A percentile compares a stretch with the other conserved stretches of the same genome.
Evolutionary conservation across 1,140 invertebrate species (phyloP).

Genomic region (Paraescarpia echinospica): DNA sequence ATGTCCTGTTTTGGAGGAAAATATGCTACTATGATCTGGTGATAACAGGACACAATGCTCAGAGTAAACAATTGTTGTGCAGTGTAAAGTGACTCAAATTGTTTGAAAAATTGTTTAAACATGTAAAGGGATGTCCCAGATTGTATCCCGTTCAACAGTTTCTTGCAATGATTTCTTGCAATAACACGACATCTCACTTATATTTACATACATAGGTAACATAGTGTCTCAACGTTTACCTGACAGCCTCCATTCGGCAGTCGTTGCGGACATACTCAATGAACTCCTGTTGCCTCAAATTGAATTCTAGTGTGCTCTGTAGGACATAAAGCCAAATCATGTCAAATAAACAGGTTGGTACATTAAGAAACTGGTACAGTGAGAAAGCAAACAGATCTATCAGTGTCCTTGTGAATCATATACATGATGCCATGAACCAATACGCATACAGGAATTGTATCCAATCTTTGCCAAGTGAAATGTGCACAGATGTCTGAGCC

Average conservation of each 20-base stretch:
- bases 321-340: slow-evolving; percentile 70
- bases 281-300: slow-evolving; percentile 91
- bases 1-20: no score
- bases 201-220: not conserved
- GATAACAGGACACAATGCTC: no score
- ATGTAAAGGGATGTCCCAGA: no score
- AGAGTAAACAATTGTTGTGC: no score
- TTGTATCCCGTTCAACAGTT: no score
- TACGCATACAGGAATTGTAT: no score
- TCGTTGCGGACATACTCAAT: slow-evolving; percentile 89
- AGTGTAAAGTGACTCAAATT: no score
- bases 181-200: not conserved
- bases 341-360: slow-evolving; percentile 45
- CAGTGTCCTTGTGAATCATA: not conserved
- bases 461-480: no score
- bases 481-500: no score
- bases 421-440: no score
- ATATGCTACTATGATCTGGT: no score
- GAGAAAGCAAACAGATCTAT: not conserved
- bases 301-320: slow-evolving; percentile 69
- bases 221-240: slow-evolving; percentile 46
- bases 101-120: no score
- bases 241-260: slow-evolving; percentile 84
- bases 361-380: not conserved
- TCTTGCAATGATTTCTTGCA: not conserved